These are phyloP conservation scores for Drosophila pseudoobscura DNA, from an alignment of 1,140 invertebrate genomes.

Conservation along the genomic window DNA sequence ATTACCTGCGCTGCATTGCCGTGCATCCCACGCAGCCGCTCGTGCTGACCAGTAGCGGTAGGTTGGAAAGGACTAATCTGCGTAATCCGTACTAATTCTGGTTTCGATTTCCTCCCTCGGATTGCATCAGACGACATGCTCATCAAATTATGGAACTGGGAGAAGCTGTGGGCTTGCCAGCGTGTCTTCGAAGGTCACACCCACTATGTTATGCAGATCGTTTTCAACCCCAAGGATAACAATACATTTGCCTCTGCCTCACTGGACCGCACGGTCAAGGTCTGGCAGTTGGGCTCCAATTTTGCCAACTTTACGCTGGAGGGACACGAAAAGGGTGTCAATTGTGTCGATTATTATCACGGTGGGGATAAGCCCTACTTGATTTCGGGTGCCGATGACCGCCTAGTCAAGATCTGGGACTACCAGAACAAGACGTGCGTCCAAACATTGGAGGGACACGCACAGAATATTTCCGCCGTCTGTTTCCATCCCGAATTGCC, in stretches of 20 bases:
- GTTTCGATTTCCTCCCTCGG: not conserved
- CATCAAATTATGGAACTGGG: slow-evolving; percentile 99
- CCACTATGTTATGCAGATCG: slow-evolving; percentile 99
- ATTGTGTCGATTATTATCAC: slow-evolving; percentile 99
- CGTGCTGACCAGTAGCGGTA: slow-evolving; percentile 96
- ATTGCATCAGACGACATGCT: slow-evolving; percentile 92
- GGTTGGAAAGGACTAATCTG: slow-evolving; percentile 83
- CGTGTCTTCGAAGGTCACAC: slow-evolving; percentile 99
- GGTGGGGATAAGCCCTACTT: slow-evolving; percentile 99
- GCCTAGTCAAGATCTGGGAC: slow-evolving; percentile 99
- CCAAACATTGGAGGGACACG: slow-evolving; percentile 98
- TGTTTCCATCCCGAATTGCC: slow-evolving; percentile 99
- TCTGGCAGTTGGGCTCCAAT: slow-evolving; percentile 98
- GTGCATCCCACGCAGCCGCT: slow-evolving; percentile 99
- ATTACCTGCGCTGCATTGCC: slow-evolving; percentile 98
- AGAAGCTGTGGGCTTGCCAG: slow-evolving; percentile 98
- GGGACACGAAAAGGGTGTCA: slow-evolving; percentile 99
- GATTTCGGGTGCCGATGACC: slow-evolving; percentile 99
- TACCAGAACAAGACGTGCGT: slow-evolving; percentile 99
- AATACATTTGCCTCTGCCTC: slow-evolving; percentile 99
- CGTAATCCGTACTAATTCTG: not conserved
- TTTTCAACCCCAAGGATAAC: slow-evolving; percentile 99
- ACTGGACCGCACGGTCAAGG: slow-evolving; percentile 98
- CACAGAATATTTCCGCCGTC: slow-evolving; percentile 96
- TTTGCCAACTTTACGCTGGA: slow-evolving; percentile 99